Evolutionary conservation across 2,888 invertebrate species (phyloP).

Genomic region (Parnassius apollo): DNA sequence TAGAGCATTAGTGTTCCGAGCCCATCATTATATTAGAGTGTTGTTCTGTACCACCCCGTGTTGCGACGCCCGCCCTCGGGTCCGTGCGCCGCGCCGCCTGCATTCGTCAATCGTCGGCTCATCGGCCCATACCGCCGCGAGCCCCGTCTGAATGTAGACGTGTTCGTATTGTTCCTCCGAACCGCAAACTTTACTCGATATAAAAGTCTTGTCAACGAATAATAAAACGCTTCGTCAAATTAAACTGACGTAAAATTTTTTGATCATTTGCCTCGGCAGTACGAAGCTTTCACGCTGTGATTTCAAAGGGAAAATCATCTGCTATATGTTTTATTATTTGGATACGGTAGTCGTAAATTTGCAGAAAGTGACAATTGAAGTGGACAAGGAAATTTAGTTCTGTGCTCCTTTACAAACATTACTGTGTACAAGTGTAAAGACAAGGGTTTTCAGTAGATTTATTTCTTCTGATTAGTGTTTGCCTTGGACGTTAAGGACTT

Average conservation of each 20-base stretch:
- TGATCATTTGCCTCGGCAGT: not conserved
- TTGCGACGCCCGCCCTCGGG: conserved; percentile 54
- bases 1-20: conserved; percentile 80
- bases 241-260: conserved; percentile 6
- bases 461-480: conserved; percentile 12
- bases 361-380: conserved; percentile 59
- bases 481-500: conserved; percentile 20
- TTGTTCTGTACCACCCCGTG: conserved; percentile 74
- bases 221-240: conserved; percentile 35
- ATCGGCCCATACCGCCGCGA: conserved; percentile 65
- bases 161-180: conserved; percentile 32
- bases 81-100: conserved; percentile 35
- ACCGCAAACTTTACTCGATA: conserved; percentile 73
- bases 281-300: not conserved
- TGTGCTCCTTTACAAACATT: conserved; percentile 45
- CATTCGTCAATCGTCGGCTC: conserved; percentile 41
- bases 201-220: conserved; percentile 40
- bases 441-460: conserved; percentile 24
- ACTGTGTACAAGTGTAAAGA: conserved; percentile 60
- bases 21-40: conserved; percentile 81
- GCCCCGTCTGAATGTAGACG: conserved; percentile 48
- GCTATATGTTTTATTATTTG: conserved; percentile 21
- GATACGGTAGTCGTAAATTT: conserved; percentile 35
- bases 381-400: conserved; percentile 51
- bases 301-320: not conserved